Evolutionary conservation across 1,140 invertebrate species (phyloP), one percentile per base, ranked within the genome.

Genomic region (Bombus waltoni): DNA sequence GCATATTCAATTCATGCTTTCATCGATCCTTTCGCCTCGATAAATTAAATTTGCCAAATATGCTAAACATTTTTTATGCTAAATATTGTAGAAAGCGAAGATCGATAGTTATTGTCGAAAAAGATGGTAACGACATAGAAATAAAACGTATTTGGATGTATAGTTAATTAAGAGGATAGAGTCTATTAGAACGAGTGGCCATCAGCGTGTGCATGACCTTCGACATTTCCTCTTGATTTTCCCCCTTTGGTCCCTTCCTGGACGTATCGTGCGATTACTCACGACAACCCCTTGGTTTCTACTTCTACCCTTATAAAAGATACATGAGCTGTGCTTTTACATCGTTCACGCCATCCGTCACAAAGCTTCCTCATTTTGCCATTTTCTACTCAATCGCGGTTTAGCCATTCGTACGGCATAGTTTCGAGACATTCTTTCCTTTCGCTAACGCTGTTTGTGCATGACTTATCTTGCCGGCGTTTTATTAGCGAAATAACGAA

Each of bases 251-350:
- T 62, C 59, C 28, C 59, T 62, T 62, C 28, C 53, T 72, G 15
- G 47, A 85, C 47, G 53, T 74, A 79, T 84, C 44, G 72, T 44
- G 57, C 85, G 85, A 90, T 91, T 88, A 88, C 75, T 77, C 53
- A 47, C 53, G 57, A 44, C 65, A 9, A 40, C 70, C 78, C 83
- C 35, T 28, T 42, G 83, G 35, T 83, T 42, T 74, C 42, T 53
- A 42, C 44, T 35, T 74, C 42, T 59, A 42, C 44, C 38, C 89
- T 90, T 87, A 91, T 91, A 87, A 91, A 91, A 90, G 71, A 91
- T 89, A 78, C 75, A 90, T 72, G 81, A 89, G 88, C 59, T 47
- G 70, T 79, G 76, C 73, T 83, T 81, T 87, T 86, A 87, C 80
- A 72, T 40, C 38, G 72, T 77, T 75, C 57, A 62, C 66, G 53